Evolutionary conservation across 2,888 invertebrate genomes (phyloP), one percentile per base, ranked within the genome.

Genomic region (Linnaemya tessellans): DNA sequence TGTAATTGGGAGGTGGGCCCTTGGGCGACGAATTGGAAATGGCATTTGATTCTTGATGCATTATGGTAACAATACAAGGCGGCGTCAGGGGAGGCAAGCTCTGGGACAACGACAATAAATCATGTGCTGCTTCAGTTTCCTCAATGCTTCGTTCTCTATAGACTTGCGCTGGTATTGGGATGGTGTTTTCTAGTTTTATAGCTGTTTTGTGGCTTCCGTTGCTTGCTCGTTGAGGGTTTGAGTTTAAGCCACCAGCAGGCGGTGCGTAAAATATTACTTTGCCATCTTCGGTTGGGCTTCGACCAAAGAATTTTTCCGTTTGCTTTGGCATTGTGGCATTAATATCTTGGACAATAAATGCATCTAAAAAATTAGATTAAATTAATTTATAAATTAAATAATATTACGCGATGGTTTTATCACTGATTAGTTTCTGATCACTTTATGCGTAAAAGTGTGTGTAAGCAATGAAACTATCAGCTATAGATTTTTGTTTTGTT

Each of bases 71-170:
- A 22, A 95, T 94, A 88, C 95, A 94, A 41, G 95, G 96, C 7
- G 95, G 95, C 67, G 95, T 96, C 87, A 96, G 93, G 18, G 96
- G 97, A 15, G 97, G 97, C 89, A 96, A 92, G 88, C 96, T 96
- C 89, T 96, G 95, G 2, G 96, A 96, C 46, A 96, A 93, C 64
- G 96, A 96, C 38, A 96, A 93, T 85, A 96, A 93, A 91, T 96
- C 97, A 91, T 97, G 97, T 0, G 97, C 97, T 43, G 97, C 97
- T 93, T 97, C 97, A 11, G 97, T 97, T 92, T 97, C 97, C 90
- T 97, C 97, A 35, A 96, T 95, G 88, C 95, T 95, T 73, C 95
- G 94, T 89, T 94, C 94, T n/a, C 93, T 93, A 84, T 91, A 92
- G 9, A 84, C 80, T 4, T 88, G 64, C 0, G 87, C 54, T 58